phyloP scores from a whole-genome alignment of 1,140 invertebrate genomes.

The Orchesella cincta region DNA sequence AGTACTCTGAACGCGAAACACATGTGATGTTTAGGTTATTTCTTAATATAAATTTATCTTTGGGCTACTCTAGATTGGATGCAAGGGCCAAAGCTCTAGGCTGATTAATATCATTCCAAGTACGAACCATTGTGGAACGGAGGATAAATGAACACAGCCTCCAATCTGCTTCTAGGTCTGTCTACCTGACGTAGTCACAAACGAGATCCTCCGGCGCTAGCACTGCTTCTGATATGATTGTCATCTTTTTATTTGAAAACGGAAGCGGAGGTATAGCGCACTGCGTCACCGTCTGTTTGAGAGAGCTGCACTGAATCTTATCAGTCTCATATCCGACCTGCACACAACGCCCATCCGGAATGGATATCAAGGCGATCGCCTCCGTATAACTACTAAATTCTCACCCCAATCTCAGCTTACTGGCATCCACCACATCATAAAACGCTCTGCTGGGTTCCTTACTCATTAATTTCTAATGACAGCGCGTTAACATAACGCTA shows the following conservation, averaged over 20 bases:
- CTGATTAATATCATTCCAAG: conserved; percentile 87
- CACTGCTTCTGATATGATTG: conserved; percentile 40
- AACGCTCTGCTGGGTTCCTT: too few relatives aligned
- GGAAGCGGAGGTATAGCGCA: not conserved
- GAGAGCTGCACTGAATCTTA: conserved; percentile 44
- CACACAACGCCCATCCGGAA: conserved; percentile 35
- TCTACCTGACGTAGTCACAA: conserved; percentile 91
- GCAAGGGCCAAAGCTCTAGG: conserved; percentile 81
- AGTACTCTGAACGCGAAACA: too few relatives aligned
- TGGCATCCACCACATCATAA: too few relatives aligned
- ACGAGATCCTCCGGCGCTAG: conserved; percentile 61
- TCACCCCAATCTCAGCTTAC: too few relatives aligned
- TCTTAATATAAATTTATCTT: too few relatives aligned
- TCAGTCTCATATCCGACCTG: conserved; percentile 44
- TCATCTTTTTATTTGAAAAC: conserved; percentile 36
- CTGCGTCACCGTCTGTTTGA: conserved; percentile 16
- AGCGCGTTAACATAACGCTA: too few relatives aligned
- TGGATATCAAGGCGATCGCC: conserved; percentile 43
- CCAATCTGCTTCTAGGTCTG: conserved; percentile 82
- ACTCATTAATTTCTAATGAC: too few relatives aligned
- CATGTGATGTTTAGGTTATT: too few relatives aligned
- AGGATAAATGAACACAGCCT: conserved; percentile 68
- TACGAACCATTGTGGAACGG: conserved; percentile 73
- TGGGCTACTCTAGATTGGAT: conserved; percentile 70
- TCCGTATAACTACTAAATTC: too few relatives aligned